Percentiles rank a stretch among this genome's conserved stretches.
These are phyloP conservation scores for Noturus placidus DNA, from an alignment of 2,113 vertebrate species.

Conservation along the genomic window DNA sequence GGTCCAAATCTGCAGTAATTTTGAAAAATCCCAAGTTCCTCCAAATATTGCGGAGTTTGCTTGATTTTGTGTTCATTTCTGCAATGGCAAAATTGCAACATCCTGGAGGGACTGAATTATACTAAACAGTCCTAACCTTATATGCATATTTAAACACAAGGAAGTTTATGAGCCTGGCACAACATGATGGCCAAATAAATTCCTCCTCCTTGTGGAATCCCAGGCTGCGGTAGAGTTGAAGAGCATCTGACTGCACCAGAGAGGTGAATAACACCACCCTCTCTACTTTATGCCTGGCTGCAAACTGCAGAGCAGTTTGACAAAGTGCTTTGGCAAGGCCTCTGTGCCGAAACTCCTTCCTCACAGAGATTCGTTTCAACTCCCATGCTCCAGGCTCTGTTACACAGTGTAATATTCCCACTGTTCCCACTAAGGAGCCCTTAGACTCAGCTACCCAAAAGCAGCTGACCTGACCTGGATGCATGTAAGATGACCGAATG, in stretches of 20 bases:
- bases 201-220: conserved; percentile 54
- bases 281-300: conserved; percentile 39
- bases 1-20: no score
- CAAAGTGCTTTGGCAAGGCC: conserved; percentile 66
- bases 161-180: conserved; percentile 53
- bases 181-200: conserved; percentile 58
- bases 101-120: no score
- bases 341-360: conserved; percentile 56
- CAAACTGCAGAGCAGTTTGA: conserved; percentile 56
- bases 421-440: conserved; percentile 59
- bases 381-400: conserved; percentile 49
- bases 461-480: conserved; percentile 16
- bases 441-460: conserved; percentile 70
- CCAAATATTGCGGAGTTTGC: no score
- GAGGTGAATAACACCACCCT: conserved; percentile 66
- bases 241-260: conserved; percentile 65
- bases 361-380: conserved; percentile 63
- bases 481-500: conserved; percentile 59
- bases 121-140: background rate
- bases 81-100: no score
- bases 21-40: no score
- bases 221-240: conserved; percentile 58
- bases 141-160: conserved; percentile 54
- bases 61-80: no score
- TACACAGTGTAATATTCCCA: conserved; percentile 55